Percentiles rank a stretch among this genome's conserved stretches.
These are phyloP conservation scores for Brachionus paranguensis DNA, from an alignment of 1,140 invertebrate genomes.

Conservation along the genomic window DNA sequence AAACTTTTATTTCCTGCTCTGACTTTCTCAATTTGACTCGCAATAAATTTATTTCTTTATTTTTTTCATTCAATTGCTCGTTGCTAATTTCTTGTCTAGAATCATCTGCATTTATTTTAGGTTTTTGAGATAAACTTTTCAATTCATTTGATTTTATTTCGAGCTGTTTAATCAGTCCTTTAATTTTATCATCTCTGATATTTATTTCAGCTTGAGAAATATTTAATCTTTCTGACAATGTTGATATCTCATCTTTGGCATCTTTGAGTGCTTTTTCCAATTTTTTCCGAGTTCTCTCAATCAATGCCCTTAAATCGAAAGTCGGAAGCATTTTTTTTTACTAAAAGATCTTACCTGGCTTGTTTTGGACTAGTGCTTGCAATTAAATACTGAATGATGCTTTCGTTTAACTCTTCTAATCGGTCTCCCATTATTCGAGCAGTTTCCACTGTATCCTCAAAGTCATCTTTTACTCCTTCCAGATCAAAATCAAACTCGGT, in stretches of 20 bases:
- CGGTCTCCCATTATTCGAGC: slow-evolving; percentile 5
- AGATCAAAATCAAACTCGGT: slow-evolving; percentile 25
- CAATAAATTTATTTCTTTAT: background rate
- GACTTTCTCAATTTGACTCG: background rate
- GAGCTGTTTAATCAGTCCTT: slow-evolving; percentile 9
- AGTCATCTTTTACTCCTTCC: slow-evolving; percentile 12
- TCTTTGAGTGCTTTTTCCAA: slow-evolving; percentile 20
- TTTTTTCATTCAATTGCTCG: background rate
- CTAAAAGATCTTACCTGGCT: background rate
- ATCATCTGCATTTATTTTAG: background rate
- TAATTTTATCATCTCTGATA: slow-evolving; percentile 35
- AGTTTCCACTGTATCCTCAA: slow-evolving; percentile 10
- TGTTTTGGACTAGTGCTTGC: slow-evolving; percentile 5
- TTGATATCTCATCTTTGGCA: background rate
- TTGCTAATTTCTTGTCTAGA: background rate
- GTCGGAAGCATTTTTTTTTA: background rate
- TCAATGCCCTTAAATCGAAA: background rate
- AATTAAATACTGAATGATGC: slow-evolving; percentile 37
- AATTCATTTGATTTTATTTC: slow-evolving; percentile 9
- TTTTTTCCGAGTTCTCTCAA: slow-evolving; percentile 34
- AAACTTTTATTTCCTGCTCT: slow-evolving; percentile 5
- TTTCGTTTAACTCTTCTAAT: slow-evolving; percentile 31
- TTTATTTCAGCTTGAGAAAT: slow-evolving; percentile 4
- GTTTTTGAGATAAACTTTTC: background rate
- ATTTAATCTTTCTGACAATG: slow-evolving; percentile 6